Percentiles rank a stretch among this genome's conserved stretches.
These are phyloP conservation scores for Agonopterix heracliana DNA, from an alignment of 2,888 invertebrate species.

Conservation along the genomic window DNA sequence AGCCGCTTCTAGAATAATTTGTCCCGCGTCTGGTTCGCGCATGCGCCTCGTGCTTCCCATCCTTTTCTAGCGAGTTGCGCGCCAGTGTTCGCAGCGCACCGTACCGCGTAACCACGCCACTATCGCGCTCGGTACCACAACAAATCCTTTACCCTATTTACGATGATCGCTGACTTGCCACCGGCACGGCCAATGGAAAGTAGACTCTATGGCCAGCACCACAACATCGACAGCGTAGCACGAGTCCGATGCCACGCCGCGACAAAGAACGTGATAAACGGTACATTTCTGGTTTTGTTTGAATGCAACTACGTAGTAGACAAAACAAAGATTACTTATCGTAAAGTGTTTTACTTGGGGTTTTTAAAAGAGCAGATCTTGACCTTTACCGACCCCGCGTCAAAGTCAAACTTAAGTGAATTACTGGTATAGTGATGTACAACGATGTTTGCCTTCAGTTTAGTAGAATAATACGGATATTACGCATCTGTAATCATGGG, in stretches of 20 bases:
- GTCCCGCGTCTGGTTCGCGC: slow-evolving; percentile 61
- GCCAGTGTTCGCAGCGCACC: slow-evolving; percentile 59
- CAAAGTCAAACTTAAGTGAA: too few relatives aligned
- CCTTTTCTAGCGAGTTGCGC: slow-evolving; percentile 57
- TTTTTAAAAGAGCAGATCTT: not conserved
- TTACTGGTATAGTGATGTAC: too few relatives aligned
- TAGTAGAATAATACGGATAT: not conserved
- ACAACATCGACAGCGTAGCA: slow-evolving; percentile 20
- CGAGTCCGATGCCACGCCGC: slow-evolving; percentile 23
- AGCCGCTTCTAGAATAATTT: slow-evolving; percentile 59
- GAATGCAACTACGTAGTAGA: slow-evolving; percentile 42
- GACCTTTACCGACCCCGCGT: slow-evolving; percentile 2
- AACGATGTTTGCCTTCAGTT: not conserved
- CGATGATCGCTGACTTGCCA: slow-evolving; percentile 61
- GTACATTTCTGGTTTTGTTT: slow-evolving; percentile 45
- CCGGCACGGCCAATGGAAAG: slow-evolving; percentile 36
- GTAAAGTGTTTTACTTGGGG: not conserved
- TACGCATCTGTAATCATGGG: not conserved
- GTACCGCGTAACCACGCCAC: slow-evolving; percentile 40
- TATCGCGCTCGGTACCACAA: slow-evolving; percentile 25
- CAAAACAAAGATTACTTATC: not conserved
- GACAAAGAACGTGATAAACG: slow-evolving; percentile 32
- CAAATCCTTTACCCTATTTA: slow-evolving; percentile 27
- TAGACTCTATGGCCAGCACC: slow-evolving; percentile 31
- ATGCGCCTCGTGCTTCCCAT: slow-evolving; percentile 47